phyloP scores from a whole-genome alignment of 2,888 invertebrate genomes.

The Drosophila austrosaltans region DNA sequence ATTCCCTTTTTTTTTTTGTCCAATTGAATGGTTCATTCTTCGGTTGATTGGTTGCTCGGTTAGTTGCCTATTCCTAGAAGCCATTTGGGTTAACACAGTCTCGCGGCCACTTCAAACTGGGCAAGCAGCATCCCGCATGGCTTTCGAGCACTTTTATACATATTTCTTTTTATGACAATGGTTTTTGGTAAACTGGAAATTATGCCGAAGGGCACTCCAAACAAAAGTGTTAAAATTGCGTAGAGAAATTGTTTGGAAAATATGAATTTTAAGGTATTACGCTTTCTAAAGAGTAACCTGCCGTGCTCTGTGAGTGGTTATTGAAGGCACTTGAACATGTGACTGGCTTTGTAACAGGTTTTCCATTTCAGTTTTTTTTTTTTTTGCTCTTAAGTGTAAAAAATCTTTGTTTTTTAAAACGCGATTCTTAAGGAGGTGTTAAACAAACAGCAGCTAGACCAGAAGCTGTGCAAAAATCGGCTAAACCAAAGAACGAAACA shows the following conservation, averaged over 20 bases:
- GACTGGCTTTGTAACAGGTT: constrained; percentile 38
- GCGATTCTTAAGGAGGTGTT: constrained; percentile 60
- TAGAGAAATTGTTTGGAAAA: constrained; percentile 74
- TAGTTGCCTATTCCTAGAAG: constrained; percentile 41
- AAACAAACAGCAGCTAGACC: constrained; percentile 72
- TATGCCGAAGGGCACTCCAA: constrained; percentile 41
- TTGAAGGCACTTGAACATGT: constrained; percentile 23
- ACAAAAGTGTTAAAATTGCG: constrained; percentile 76
- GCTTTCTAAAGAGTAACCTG: constrained; percentile 47
- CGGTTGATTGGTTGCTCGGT: constrained; percentile 14
- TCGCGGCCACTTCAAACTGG: constrained; percentile 55
- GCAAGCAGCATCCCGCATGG: constrained; percentile 39
- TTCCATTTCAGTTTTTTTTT: constrained; percentile 25
- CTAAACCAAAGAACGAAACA: constrained; percentile 17
- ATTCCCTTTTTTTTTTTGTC: constrained; percentile 21
- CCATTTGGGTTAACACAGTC: constrained; percentile 40
- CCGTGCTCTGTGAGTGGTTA: constrained; percentile 33
- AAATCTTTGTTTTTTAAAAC: constrained; percentile 40
- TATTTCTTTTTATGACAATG: constrained; percentile 49
- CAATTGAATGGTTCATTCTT: constrained; percentile 42
- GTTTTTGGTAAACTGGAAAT: constrained; percentile 55
- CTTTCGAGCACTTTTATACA: constrained; percentile 30
- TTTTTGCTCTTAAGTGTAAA: constrained; percentile 50
- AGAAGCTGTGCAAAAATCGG: constrained; percentile 63
- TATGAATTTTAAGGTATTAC: constrained; percentile 71